Evolutionary conservation across 1,140 invertebrate genomes (phyloP).

Genomic region (Drosophila sulfurigaster): DNA sequence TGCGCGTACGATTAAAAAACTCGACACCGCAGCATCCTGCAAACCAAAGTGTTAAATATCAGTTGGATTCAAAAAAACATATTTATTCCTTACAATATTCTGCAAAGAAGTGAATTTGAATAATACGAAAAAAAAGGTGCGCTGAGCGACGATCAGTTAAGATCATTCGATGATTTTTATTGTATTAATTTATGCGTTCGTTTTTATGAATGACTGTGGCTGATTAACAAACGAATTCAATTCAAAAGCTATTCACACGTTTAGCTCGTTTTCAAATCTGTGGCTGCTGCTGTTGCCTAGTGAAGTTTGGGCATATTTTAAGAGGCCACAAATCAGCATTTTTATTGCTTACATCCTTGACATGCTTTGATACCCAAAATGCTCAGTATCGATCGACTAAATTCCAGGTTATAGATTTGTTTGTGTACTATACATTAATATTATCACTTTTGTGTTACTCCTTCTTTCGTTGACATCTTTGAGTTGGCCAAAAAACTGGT

Average conservation of each 20-base stretch:
- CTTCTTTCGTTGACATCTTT: constrained; percentile 42
- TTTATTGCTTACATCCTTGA: constrained; percentile 13
- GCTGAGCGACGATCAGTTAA: neutral
- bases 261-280: constrained; percentile 3
- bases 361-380: constrained; percentile 12
- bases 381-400: neutral
- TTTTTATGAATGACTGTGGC: constrained; percentile 7
- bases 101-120: neutral
- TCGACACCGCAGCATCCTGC: constrained; percentile 35
- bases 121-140: constrained; percentile 17
- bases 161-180: neutral
- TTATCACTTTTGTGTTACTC: neutral
- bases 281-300: neutral
- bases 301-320: constrained; percentile 1
- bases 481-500: constrained; percentile 43
- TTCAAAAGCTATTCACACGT: neutral
- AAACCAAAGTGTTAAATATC: constrained; percentile 1
- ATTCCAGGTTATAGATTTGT: neutral
- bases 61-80: neutral
- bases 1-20: constrained; percentile 59
- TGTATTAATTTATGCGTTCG: constrained; percentile 17
- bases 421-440: neutral
- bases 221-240: constrained; percentile 15
- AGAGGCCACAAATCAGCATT: neutral
- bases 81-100: neutral